phyloP scores from a whole-genome alignment of 2,888 invertebrate species.

The Ptychoptera albimana region DNA sequence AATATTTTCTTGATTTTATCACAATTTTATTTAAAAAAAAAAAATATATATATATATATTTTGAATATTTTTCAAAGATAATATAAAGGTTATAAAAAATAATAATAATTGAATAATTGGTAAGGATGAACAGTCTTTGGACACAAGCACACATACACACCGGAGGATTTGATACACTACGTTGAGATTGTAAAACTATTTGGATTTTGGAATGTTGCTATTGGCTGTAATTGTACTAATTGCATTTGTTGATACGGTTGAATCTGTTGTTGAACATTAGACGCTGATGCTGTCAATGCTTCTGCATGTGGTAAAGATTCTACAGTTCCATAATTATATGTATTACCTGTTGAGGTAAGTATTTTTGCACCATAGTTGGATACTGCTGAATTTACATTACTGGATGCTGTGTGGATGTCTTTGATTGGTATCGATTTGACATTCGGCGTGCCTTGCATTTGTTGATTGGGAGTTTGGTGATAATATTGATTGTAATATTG shows the following conservation, averaged over 20 bases:
- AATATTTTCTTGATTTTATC: too few relatives aligned
- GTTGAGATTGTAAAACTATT: not conserved
- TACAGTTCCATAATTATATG: not conserved
- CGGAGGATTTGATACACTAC: not conserved
- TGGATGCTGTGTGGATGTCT: conserved; percentile 1
- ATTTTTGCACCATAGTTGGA: not conserved
- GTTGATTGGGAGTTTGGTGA: not conserved
- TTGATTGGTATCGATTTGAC: not conserved
- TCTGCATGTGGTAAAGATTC: conserved; percentile 8
- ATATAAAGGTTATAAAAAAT: too few relatives aligned
- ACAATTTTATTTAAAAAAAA: too few relatives aligned
- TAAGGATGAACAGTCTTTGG: too few relatives aligned
- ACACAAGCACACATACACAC: too few relatives aligned
- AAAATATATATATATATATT: too few relatives aligned
- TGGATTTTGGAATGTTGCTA: not conserved
- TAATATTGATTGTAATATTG: not conserved
- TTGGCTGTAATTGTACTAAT: conserved; percentile 4
- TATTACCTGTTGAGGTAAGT: not conserved
- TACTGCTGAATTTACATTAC: conserved; percentile 2
- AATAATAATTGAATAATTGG: too few relatives aligned
- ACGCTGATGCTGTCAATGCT: conserved; percentile 1
- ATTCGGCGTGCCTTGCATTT: not conserved
- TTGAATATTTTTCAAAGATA: too few relatives aligned
- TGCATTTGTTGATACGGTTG: conserved; percentile 3
- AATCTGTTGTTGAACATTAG: conserved; percentile 3